These are phyloP conservation scores for Alca torda DNA, from an alignment of 2,797 vertebrate genomes.

Conservation along the genomic window DNA sequence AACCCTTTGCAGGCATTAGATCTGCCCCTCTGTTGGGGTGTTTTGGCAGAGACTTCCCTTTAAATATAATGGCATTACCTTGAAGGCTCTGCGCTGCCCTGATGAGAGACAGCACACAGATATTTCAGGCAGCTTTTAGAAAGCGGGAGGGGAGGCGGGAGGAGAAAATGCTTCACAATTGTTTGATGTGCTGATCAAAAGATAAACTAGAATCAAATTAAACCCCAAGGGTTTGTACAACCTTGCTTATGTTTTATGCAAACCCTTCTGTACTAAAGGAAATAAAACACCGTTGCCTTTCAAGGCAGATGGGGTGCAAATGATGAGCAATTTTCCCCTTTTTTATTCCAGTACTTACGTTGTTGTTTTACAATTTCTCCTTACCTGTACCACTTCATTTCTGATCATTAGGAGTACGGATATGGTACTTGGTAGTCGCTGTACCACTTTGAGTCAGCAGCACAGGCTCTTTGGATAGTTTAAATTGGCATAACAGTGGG, in stretches of 20 bases:
- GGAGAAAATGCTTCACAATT: neutral
- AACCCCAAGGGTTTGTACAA: slow-evolving; percentile 47
- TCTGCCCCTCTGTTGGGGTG: neutral
- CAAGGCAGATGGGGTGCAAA: slow-evolving; percentile 34
- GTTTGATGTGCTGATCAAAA: slow-evolving; percentile 68
- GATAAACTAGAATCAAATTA: slow-evolving; percentile 58
- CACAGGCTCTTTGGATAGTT: neutral
- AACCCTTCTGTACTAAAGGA: slow-evolving; percentile 30
- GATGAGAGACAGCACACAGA: neutral
- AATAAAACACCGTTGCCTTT: slow-evolving; percentile 22
- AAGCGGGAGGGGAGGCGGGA: neutral
- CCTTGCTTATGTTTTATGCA: slow-evolving; percentile 61
- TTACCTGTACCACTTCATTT: neutral
- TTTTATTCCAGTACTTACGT: neutral
- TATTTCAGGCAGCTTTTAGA: slow-evolving; percentile 21
- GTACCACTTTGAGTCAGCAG: neutral
- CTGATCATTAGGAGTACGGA: neutral
- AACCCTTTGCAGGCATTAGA: neutral
- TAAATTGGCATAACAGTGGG: neutral
- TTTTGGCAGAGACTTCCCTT: neutral
- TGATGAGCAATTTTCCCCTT: neutral
- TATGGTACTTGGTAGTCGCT: neutral
- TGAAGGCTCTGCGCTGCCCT: neutral
- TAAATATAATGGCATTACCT: neutral
- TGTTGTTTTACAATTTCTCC: slow-evolving; percentile 2